These are phyloP conservation scores for Amniataba percoides DNA, from an alignment of 2,797 vertebrate genomes.

Conservation along the genomic window DNA sequence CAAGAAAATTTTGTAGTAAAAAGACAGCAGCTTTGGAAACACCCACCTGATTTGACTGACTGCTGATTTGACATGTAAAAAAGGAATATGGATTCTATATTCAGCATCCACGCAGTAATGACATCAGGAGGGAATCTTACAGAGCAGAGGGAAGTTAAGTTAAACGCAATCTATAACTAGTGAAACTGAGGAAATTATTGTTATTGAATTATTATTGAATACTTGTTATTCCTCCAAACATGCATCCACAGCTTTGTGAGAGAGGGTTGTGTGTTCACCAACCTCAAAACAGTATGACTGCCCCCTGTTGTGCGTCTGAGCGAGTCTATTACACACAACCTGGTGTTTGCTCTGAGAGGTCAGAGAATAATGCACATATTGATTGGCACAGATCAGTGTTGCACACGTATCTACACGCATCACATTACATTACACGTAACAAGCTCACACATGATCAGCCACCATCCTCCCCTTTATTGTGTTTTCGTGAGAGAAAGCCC, in stretches of 20 bases:
- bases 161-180: neutral
- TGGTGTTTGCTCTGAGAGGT: neutral
- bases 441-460: neutral
- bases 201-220: neutral
- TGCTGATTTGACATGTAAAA: too few species aligned
- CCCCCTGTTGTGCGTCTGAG: conserved; percentile 42
- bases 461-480: neutral
- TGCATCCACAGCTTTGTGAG: neutral
- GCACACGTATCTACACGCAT: neutral
- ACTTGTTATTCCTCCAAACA: neutral
- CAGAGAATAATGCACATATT: neutral
- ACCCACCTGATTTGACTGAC: too few species aligned
- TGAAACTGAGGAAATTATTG: too few species aligned
- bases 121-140: neutral
- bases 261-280: too few species aligned
- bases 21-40: too few species aligned
- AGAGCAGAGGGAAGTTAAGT: neutral
- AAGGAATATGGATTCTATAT: too few species aligned
- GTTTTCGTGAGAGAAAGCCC: neutral
- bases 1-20: too few species aligned
- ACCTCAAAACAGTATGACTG: conserved; percentile 22
- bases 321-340: neutral
- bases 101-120: neutral
- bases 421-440: neutral
- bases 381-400: neutral